A percentile compares a stretch with the other conserved stretches of the same genome.
These are phyloP conservation scores for Diadophis punctatus DNA, from an alignment of 2,113 vertebrate species.

Conservation along the genomic window DNA sequence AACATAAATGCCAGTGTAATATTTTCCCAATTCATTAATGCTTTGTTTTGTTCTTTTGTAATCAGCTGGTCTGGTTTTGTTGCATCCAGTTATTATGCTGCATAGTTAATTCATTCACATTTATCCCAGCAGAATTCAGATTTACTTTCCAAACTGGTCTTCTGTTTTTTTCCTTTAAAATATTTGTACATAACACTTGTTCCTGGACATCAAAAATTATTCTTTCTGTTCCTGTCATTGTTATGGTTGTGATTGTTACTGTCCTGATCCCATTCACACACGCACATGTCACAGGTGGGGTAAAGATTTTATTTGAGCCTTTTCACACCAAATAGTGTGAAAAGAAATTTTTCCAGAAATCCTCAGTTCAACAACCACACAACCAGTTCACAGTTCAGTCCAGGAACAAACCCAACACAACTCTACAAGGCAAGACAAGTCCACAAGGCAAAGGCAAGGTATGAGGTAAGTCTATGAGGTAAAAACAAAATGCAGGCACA, in stretches of 20 bases:
- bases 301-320: not conserved
- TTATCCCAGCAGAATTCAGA: not conserved
- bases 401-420: not conserved
- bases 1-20: not conserved
- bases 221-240: not conserved
- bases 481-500: not conserved
- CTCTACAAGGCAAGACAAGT: too few relatives aligned
- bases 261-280: not conserved
- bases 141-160: not conserved
- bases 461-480: not conserved
- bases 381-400: not conserved
- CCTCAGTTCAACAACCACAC: too few relatives aligned
- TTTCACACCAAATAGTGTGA: not conserved
- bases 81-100: not conserved
- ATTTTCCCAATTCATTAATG: not conserved
- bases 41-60: not conserved
- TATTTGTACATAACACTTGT: not conserved
- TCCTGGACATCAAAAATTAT: not conserved
- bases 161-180: not conserved
- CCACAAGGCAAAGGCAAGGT: too few relatives aligned
- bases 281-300: not conserved
- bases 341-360: too few relatives aligned
- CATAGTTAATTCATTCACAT: not conserved
- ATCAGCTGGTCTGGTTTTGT: not conserved
- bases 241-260: not conserved